phyloP scores from a whole-genome alignment of 2,797 vertebrate species.

The Micromesistius poutassou region DNA sequence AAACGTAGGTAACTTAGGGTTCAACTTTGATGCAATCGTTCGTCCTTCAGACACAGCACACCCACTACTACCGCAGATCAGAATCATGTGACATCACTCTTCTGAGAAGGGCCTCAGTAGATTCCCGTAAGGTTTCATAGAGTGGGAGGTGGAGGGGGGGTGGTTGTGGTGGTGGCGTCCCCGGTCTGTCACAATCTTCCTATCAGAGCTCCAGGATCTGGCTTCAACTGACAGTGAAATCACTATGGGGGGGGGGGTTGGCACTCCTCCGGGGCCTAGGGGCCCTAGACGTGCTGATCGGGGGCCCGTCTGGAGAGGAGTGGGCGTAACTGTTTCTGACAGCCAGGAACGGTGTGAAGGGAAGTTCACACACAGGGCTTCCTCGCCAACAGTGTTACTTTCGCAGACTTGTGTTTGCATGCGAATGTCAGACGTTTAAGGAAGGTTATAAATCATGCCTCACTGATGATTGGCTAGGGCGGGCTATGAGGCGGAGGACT shows the following conservation, averaged over 20 bases:
- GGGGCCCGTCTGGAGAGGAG: neutral
- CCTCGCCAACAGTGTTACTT: neutral
- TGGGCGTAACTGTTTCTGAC: neutral
- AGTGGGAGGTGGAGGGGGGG: slow-evolving; percentile 29
- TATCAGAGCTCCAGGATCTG: slow-evolving; percentile 55
- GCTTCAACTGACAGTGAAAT: slow-evolving; percentile 25
- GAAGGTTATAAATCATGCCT: neutral
- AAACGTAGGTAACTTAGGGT: no score
- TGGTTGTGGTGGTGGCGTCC: neutral
- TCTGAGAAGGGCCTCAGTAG: slow-evolving; percentile 64
- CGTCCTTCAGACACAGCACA: neutral
- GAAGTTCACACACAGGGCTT: no score
- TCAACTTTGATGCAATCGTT: neutral
- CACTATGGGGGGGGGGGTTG: no score
- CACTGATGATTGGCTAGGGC: neutral
- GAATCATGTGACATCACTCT: slow-evolving; percentile 70
- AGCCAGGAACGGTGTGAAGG: neutral
- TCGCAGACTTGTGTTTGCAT: neutral
- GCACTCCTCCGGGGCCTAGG: no score
- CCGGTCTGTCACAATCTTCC: slow-evolving; percentile 61
- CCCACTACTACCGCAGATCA: neutral
- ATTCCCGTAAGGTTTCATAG: slow-evolving; percentile 67
- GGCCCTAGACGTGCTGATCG: neutral
- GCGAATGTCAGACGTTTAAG: neutral
- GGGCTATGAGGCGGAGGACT: no score